These are phyloP conservation scores for Ceyx cyanopectus DNA, from an alignment of 2,113 vertebrate genomes.

Conservation along the genomic window DNA sequence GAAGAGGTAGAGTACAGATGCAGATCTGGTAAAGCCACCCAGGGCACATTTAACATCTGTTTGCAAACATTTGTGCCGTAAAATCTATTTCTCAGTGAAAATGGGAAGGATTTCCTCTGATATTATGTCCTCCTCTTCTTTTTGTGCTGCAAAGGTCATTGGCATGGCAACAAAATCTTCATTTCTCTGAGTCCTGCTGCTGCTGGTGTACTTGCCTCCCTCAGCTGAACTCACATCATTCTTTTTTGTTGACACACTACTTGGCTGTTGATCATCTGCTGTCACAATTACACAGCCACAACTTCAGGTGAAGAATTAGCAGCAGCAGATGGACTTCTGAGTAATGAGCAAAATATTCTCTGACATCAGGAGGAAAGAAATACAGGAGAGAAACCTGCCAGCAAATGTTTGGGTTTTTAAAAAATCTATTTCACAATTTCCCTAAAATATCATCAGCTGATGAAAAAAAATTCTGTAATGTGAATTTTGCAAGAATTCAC, in stretches of 20 bases:
- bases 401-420: neutral
- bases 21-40: neutral
- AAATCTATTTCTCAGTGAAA: neutral
- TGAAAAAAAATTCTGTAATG: neutral
- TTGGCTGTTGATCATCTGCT: neutral
- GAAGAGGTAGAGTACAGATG: neutral
- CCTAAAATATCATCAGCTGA: neutral
- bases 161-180: conserved; percentile 50
- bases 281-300: neutral
- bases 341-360: neutral
- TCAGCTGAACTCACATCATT: conserved; percentile 9
- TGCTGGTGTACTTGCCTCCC: neutral
- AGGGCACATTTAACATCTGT: neutral
- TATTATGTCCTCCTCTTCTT: neutral
- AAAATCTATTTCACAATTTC: neutral
- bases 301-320: conserved; percentile 27
- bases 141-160: conserved; percentile 31
- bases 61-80: neutral
- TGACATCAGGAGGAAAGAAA: neutral
- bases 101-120: neutral
- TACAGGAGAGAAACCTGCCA: neutral
- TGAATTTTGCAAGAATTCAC: neutral
- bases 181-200: conserved; percentile 36
- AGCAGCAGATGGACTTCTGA: conserved; percentile 10
- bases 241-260: neutral